Conservation (phyloP, 2,888 invertebrate genomes). For the Sinhomidia bicolor region DNA sequence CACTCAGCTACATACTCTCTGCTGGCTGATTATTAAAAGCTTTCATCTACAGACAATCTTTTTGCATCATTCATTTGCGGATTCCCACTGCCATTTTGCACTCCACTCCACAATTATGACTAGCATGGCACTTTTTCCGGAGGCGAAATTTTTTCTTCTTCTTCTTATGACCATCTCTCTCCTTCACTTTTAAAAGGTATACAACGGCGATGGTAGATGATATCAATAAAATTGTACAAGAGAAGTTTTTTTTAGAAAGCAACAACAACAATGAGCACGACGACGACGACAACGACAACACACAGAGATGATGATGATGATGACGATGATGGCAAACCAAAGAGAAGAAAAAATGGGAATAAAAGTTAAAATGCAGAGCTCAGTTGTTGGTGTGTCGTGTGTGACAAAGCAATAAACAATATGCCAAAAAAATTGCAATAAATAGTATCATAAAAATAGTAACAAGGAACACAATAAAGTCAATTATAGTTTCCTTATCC, state of each 20-base stretch:
- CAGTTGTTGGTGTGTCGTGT: not conserved
- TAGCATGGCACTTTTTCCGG: conserved; percentile 49
- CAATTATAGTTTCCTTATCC: not conserved
- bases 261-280: no score
- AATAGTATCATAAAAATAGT: not conserved
- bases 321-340: not conserved
- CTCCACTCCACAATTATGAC: not conserved
- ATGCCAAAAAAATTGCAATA: not conserved
- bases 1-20: not conserved
- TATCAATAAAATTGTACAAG: not conserved
- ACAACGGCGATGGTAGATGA: not conserved
- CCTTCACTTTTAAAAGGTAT: conserved; percentile 2
- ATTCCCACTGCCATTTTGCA: not conserved
- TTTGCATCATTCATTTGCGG: not conserved
- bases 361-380: no score
- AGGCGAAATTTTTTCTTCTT: conserved; percentile 44
- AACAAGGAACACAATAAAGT: not conserved
- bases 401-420: conserved; percentile 2
- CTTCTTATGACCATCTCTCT: not conserved
- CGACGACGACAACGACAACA: not conserved
- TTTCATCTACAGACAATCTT: not conserved
- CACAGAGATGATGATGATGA: not conserved
- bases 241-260: no score
- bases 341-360: conserved; percentile 14
- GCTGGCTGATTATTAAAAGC: conserved; percentile 7